Percentiles rank a stretch among this genome's conserved stretches.
These are phyloP conservation scores for Philaenus spumarius DNA, from an alignment of 1,140 invertebrate species.

Conservation along the genomic window DNA sequence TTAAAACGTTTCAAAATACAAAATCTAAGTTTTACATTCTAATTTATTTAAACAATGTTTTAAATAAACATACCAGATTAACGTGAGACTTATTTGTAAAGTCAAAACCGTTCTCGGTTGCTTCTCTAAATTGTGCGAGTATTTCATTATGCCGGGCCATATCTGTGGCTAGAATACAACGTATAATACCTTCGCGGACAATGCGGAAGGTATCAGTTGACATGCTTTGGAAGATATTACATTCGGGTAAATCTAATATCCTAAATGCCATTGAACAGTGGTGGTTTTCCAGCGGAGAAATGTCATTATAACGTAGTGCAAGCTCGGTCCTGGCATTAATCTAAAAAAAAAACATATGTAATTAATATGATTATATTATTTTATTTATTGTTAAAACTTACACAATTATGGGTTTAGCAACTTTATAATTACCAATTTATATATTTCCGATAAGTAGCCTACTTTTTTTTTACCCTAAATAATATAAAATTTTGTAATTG, in stretches of 20 bases:
- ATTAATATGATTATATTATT: too few species aligned
- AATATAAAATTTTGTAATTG: too few species aligned
- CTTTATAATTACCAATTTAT: too few species aligned
- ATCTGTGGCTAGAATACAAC: slow-evolving; percentile 79
- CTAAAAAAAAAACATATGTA: slow-evolving; percentile 52
- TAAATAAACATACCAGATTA: slow-evolving; percentile 67
- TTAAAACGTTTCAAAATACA: too few species aligned
- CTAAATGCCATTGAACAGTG: slow-evolving; percentile 83
- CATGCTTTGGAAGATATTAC: slow-evolving; percentile 69
- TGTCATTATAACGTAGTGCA: slow-evolving; percentile 81
- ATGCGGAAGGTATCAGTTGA: slow-evolving; percentile 51
- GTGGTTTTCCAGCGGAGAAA: slow-evolving; percentile 83
- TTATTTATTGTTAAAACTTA: too few species aligned
- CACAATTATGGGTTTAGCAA: too few species aligned
- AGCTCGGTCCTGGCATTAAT: slow-evolving; percentile 82
- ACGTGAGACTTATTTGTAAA: slow-evolving; percentile 66
- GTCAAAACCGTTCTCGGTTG: slow-evolving; percentile 59
- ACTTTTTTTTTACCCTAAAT: too few species aligned
- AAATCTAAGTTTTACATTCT: too few species aligned
- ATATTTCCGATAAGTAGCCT: too few species aligned
- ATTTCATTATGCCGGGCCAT: slow-evolving; percentile 87
- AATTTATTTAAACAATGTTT: too few species aligned
- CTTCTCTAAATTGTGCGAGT: slow-evolving; percentile 65
- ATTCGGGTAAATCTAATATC: slow-evolving; percentile 65
- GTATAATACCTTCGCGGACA: slow-evolving; percentile 72